A percentile compares a stretch with the other conserved stretches of the same genome.
Conservation (phyloP, 2,888 invertebrate species). For the Scaptomyza reducta region DNA sequence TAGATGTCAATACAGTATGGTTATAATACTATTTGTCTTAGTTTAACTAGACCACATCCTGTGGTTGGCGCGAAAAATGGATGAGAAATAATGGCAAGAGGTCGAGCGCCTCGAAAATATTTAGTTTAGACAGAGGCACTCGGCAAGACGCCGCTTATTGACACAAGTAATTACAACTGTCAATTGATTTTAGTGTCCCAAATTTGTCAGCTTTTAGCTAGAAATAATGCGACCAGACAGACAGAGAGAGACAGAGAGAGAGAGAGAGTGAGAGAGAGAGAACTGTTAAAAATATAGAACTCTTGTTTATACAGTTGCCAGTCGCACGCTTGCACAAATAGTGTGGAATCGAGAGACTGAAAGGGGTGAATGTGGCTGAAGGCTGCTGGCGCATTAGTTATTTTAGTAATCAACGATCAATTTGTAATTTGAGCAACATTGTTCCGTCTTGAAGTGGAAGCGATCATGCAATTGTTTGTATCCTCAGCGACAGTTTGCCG, state of each 20-base stretch:
- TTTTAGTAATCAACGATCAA: slow-evolving; percentile 14
- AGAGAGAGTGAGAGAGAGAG: not conserved
- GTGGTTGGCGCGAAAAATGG: slow-evolving; percentile 36
- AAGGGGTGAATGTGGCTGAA: slow-evolving; percentile 27
- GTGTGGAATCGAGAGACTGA: slow-evolving; percentile 4
- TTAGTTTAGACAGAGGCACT: slow-evolving; percentile 9
- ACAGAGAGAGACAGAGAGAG: slow-evolving; percentile 3
- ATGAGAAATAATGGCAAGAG: slow-evolving; percentile 37
- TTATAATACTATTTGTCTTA: not conserved
- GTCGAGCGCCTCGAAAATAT: slow-evolving; percentile 25
- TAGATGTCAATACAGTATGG: not conserved
- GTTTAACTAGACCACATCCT: slow-evolving; percentile 36
- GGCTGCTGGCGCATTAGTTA: not conserved
- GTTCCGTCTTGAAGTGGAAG: slow-evolving; percentile 40
- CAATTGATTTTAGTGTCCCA: slow-evolving; percentile 77
- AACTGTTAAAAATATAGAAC: not conserved
- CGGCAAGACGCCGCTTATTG: slow-evolving; percentile 40
- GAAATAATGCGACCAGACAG: slow-evolving; percentile 20
- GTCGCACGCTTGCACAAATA: slow-evolving; percentile 46
- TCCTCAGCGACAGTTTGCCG: slow-evolving; percentile 10
- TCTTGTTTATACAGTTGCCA: slow-evolving; percentile 69
- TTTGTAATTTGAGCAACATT: slow-evolving; percentile 60
- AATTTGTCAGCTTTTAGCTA: slow-evolving; percentile 76
- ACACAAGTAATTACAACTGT: slow-evolving; percentile 76
- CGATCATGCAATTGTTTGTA: slow-evolving; percentile 52